A percentile compares a stretch with the other conserved stretches of the same genome.
phyloP scores from a whole-genome alignment of 1,140 invertebrate genomes.

The Sarcophaga bullata region DNA sequence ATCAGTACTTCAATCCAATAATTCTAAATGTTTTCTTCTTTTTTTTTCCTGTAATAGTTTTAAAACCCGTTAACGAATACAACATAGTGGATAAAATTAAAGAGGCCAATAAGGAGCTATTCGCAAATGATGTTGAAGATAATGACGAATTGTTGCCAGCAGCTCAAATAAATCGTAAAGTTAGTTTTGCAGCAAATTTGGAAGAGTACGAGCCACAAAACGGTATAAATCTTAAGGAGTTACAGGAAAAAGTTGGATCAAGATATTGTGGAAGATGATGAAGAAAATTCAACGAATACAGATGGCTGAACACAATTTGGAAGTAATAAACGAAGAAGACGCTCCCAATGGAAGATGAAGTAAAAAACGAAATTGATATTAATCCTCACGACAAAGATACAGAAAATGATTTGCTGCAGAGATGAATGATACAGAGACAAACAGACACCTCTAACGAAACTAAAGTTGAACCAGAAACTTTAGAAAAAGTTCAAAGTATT shows the following conservation, averaged over 20 bases:
- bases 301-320: slow-evolving; percentile 7
- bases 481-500: neutral
- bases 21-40: neutral
- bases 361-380: slow-evolving; percentile 31
- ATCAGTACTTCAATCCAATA: neutral
- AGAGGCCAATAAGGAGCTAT: slow-evolving; percentile 63
- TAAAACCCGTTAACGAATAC: slow-evolving; percentile 64
- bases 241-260: slow-evolving; percentile 51
- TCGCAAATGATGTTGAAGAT: slow-evolving; percentile 41
- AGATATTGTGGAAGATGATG: slow-evolving; percentile 39
- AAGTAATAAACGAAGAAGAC: slow-evolving; percentile 30
- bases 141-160: slow-evolving; percentile 42
- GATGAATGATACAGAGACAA: slow-evolving; percentile 3
- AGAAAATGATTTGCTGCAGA: neutral
- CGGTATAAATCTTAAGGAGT: slow-evolving; percentile 21
- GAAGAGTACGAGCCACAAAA: slow-evolving; percentile 62
- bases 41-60: slow-evolving; percentile 47
- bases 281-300: slow-evolving; percentile 16
- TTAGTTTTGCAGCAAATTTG: slow-evolving; percentile 59
- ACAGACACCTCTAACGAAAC: neutral
- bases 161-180: slow-evolving; percentile 50
- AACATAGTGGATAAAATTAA: slow-evolving; percentile 65
- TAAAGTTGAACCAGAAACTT: neutral
- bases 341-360: slow-evolving; percentile 20
- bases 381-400: neutral